Percentiles rank a stretch among this genome's conserved stretches.
phyloP scores from a whole-genome alignment of 2,888 invertebrate species.

The Polylopha cassiicola region DNA sequence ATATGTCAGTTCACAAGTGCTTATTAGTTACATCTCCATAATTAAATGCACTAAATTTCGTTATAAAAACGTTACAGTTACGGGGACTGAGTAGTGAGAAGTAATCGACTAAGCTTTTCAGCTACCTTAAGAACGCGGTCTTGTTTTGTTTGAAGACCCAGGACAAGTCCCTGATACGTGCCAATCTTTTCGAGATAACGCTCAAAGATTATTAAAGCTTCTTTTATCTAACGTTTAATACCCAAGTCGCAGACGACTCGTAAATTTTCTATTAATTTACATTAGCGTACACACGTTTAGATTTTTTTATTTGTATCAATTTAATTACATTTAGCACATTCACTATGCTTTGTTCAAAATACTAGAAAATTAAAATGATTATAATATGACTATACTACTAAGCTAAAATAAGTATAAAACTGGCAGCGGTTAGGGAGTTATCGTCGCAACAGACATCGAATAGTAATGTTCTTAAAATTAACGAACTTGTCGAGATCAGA shows the following conservation, averaged over 20 bases:
- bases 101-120: too few relatives aligned
- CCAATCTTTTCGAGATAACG: too few relatives aligned
- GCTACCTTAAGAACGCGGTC: too few relatives aligned
- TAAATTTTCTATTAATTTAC: slow-evolving; percentile 1
- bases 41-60: slow-evolving; percentile 14
- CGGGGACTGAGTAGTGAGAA: slow-evolving; percentile 7
- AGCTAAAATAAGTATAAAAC: slow-evolving; percentile 18
- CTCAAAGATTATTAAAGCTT: slow-evolving; percentile 15
- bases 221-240: slow-evolving; percentile 5
- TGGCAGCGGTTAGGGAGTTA: slow-evolving; percentile 18
- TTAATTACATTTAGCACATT: slow-evolving; percentile 5
- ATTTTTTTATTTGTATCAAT: slow-evolving; percentile 5
- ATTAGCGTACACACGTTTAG: slow-evolving; percentile 5
- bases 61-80: slow-evolving; percentile 7
- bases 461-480: slow-evolving; percentile 7
- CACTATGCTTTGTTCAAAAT: slow-evolving; percentile 6
- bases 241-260: slow-evolving; percentile 5
- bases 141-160: too few relatives aligned
- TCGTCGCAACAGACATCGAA: slow-evolving; percentile 8
- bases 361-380: slow-evolving; percentile 10
- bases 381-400: slow-evolving; percentile 17
- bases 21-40: slow-evolving; percentile 1
- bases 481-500: slow-evolving; percentile 17
- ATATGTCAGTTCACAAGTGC: slow-evolving; percentile 9
- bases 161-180: too few relatives aligned